A percentile compares a stretch with the other conserved stretches of the same genome.
These are phyloP conservation scores for Aproaerema taeniolella DNA, from an alignment of 2,888 invertebrate species.

Conservation along the genomic window DNA sequence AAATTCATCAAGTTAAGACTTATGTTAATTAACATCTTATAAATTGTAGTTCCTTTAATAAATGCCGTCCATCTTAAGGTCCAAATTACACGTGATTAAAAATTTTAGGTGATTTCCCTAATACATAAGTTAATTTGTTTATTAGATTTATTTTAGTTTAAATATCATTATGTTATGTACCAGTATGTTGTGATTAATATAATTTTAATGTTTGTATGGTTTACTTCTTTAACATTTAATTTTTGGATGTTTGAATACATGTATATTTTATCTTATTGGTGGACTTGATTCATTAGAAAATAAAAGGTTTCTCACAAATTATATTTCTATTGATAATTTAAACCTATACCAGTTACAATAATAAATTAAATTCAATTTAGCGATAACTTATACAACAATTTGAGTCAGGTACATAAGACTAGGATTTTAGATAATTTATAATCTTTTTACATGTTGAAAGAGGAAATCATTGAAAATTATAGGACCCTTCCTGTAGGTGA, in stretches of 20 bases:
- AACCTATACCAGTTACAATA: background rate
- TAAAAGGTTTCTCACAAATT: constrained; percentile 30
- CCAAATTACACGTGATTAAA: too few relatives aligned
- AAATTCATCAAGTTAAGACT: too few relatives aligned
- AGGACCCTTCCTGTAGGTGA: constrained; percentile 61
- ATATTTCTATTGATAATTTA: constrained; percentile 32
- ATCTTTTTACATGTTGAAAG: constrained; percentile 73
- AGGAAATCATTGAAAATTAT: constrained; percentile 70
- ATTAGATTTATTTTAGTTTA: constrained; percentile 33
- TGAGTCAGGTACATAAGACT: constrained; percentile 21
- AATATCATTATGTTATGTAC: constrained; percentile 35
- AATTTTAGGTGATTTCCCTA: constrained; percentile 39
- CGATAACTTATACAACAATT: constrained; percentile 4
- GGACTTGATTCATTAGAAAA: constrained; percentile 38
- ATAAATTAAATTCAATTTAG: constrained; percentile 1
- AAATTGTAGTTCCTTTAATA: too few relatives aligned
- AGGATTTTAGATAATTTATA: constrained; percentile 26
- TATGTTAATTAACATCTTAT: too few relatives aligned
- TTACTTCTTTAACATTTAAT: constrained; percentile 54
- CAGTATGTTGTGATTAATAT: constrained; percentile 42
- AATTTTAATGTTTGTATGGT: constrained; percentile 53
- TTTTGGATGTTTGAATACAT: constrained; percentile 57
- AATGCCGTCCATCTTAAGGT: too few relatives aligned
- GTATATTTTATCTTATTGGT: constrained; percentile 40
- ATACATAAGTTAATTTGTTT: constrained; percentile 34